Evolutionary conservation across 2,888 invertebrate genomes (phyloP).

Genomic region (Phoenoteleia sp.): DNA sequence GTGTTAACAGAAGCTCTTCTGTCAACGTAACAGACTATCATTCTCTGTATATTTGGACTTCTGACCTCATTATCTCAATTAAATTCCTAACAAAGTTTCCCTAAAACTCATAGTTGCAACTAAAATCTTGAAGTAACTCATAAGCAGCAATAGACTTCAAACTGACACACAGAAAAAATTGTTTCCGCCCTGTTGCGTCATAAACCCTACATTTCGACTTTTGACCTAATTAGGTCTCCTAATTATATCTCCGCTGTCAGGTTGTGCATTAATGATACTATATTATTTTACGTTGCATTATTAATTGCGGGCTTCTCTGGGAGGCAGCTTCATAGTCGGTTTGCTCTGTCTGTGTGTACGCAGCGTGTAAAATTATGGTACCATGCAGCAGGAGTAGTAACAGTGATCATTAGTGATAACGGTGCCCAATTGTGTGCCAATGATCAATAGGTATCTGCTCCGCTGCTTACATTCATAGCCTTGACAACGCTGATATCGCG

Average conservation of each 20-base stretch:
- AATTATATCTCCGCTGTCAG: conserved; percentile 27
- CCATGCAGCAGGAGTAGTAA: conserved; percentile 21
- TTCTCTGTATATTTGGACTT: too few species aligned
- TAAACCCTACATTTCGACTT: conserved; percentile 15
- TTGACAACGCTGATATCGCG: conserved; percentile 29
- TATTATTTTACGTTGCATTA: conserved; percentile 49
- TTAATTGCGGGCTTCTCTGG: conserved; percentile 41
- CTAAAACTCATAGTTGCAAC: too few species aligned
- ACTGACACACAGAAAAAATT: too few species aligned
- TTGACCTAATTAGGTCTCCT: conserved; percentile 32
- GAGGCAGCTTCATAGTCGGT: conserved; percentile 23
- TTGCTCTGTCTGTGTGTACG: conserved; percentile 28
- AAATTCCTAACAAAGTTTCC: too few species aligned
- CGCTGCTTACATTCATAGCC: conserved; percentile 41
- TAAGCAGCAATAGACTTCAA: too few species aligned
- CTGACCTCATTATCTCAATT: too few species aligned
- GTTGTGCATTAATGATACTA: conserved; percentile 41
- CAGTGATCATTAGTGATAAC: conserved; percentile 58
- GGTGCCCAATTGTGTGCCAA: conserved; percentile 45
- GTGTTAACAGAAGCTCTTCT: too few species aligned
- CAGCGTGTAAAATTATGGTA: conserved; percentile 48
- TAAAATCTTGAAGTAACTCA: too few species aligned
- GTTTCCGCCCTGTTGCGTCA: too few species aligned
- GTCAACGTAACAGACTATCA: too few species aligned
- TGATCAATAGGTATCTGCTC: conserved; percentile 57